Percentiles rank a stretch among this genome's conserved stretches.
Conservation (phyloP, 2,888 invertebrate species). For the Drosophila yooni region DNA sequence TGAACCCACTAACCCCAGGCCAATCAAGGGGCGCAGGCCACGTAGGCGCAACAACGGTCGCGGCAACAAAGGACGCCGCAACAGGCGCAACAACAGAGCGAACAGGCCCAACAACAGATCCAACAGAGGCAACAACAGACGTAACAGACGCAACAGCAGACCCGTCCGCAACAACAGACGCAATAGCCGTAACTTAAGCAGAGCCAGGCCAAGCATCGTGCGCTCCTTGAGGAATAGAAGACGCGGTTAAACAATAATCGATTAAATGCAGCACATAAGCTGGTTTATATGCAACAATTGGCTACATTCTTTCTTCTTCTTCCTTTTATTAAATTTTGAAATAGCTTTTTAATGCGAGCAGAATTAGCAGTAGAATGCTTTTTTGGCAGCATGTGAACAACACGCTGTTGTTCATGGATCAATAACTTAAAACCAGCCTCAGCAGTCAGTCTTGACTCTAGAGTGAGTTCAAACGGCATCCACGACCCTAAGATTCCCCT, state of each 20-base stretch:
- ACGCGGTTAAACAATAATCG: background rate
- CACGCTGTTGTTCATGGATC: background rate
- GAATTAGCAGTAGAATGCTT: background rate
- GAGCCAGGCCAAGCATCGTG: rapidly evolving
- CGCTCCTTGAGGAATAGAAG: background rate
- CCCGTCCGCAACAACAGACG: no score
- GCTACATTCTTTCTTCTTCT: background rate
- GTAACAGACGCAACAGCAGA: background rate
- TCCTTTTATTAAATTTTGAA: background rate
- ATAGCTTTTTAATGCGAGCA: background rate
- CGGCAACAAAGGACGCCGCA: constrained; percentile 18
- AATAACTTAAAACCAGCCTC: background rate
- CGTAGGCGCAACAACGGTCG: constrained; percentile 3
- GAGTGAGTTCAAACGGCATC: background rate
- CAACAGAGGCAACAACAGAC: no score
- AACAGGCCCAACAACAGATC: constrained; percentile 1
- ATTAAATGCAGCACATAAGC: background rate
- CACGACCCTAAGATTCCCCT: background rate
- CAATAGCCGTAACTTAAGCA: no score
- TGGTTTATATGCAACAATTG: background rate
- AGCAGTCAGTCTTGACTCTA: background rate
- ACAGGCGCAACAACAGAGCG: constrained; percentile 15
- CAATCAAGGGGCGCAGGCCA: constrained; percentile 4
- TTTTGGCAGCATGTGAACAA: background rate
- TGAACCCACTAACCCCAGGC: background rate